Evolutionary conservation across 2,113 vertebrate genomes (phyloP).

Genomic region (Sterrhoptilus dennistouni): DNA sequence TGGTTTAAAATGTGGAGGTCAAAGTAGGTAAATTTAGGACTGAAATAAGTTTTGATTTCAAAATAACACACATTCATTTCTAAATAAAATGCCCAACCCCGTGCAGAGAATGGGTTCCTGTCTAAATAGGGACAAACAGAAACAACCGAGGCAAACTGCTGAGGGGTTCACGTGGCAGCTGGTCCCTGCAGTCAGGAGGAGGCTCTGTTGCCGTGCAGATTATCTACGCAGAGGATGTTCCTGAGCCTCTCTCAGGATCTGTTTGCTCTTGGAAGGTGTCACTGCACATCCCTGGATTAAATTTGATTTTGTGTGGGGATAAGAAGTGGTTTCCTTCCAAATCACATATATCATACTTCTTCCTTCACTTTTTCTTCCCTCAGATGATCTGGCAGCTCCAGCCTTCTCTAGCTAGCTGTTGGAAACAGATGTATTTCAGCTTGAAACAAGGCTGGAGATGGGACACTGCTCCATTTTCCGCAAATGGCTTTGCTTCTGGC

Average conservation of each 20-base stretch:
- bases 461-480: neutral
- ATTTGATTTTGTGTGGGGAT: neutral
- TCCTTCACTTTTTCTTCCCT: neutral
- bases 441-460: neutral
- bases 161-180: neutral
- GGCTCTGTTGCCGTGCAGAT: neutral
- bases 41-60: neutral
- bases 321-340: neutral
- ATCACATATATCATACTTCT: neutral
- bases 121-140: neutral
- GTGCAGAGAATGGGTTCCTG: rapidly evolving
- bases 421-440: neutral
- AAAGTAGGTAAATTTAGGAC: neutral
- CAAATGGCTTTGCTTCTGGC: neutral
- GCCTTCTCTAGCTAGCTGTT: neutral
- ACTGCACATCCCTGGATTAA: neutral
- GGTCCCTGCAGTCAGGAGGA: neutral
- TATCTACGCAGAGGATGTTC: neutral
- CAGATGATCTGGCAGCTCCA: neutral
- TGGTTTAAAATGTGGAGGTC: neutral
- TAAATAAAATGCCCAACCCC: neutral
- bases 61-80: neutral
- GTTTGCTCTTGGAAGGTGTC: neutral
- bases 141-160: neutral
- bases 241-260: neutral